phyloP scores from a whole-genome alignment of 2,888 invertebrate species.

The Diarsia rubi region DNA sequence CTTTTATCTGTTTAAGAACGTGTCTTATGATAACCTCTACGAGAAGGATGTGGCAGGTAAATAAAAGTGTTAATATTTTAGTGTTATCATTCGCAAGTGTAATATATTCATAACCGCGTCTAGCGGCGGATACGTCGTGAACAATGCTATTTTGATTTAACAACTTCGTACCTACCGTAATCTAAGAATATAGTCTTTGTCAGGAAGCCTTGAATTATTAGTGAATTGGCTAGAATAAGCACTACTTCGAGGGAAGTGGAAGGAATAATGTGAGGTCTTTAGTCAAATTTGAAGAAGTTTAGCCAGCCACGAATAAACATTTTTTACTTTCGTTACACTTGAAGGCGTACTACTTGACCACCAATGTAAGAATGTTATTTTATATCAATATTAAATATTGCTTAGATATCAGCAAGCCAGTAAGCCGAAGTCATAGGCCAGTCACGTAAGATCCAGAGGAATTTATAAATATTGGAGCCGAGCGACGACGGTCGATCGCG shows the following conservation, averaged over 20 bases:
- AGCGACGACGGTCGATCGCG: constrained; percentile 26
- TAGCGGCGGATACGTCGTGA: no score
- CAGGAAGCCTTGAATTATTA: not conserved
- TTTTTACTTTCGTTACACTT: not conserved
- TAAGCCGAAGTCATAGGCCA: constrained; percentile 11
- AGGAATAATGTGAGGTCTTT: not conserved
- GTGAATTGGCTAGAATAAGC: not conserved
- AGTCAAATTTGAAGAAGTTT: not conserved
- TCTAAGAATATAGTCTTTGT: no score
- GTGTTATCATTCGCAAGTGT: no score
- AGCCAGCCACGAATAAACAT: not conserved
- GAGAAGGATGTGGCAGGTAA: not conserved
- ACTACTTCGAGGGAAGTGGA: not conserved
- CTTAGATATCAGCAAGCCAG: not conserved
- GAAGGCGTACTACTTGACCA: not conserved
- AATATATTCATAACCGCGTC: no score
- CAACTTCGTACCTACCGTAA: no score
- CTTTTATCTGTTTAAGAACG: not conserved
- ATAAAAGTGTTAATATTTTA: no score
- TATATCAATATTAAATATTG: constrained; percentile 16
- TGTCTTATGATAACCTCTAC: not conserved
- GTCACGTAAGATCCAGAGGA: constrained; percentile 51
- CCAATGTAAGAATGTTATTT: not conserved
- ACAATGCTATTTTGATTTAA: no score
- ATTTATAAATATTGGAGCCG: constrained; percentile 57